These are phyloP conservation scores for Bellardia bayeri DNA, from an alignment of 2,888 invertebrate species.

Conservation along the genomic window DNA sequence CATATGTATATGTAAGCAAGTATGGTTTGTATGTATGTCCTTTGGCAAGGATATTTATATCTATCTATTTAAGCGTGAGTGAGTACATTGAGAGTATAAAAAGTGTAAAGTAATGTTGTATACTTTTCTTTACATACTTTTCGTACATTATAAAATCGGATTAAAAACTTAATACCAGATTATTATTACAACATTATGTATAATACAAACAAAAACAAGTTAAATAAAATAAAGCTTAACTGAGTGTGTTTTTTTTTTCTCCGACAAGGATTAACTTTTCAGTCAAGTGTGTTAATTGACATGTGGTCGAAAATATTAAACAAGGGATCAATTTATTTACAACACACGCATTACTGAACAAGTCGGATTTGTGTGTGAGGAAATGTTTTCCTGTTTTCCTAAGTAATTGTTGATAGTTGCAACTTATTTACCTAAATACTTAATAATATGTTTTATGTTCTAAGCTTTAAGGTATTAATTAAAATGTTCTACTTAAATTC, in stretches of 20 bases:
- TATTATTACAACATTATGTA: conserved; percentile 45
- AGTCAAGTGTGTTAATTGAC: conserved; percentile 63
- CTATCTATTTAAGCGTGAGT: background rate
- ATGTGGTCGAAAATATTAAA: conserved; percentile 64
- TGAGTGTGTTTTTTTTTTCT: conserved; percentile 2
- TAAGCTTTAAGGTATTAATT: background rate
- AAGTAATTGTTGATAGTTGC: conserved; percentile 39
- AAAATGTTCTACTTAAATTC: background rate
- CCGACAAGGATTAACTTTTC: conserved; percentile 64
- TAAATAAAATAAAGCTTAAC: conserved; percentile 28
- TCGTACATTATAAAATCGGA: conserved; percentile 61
- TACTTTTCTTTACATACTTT: conserved; percentile 60
- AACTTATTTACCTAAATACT: conserved; percentile 15
- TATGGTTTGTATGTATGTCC: background rate
- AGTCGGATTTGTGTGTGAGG: conserved; percentile 10
- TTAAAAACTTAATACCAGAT: conserved; percentile 62
- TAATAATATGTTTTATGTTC: background rate
- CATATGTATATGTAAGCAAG: background rate
- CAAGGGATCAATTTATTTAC: conserved; percentile 39
- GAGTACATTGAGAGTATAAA: background rate
- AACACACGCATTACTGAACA: conserved; percentile 9
- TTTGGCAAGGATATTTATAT: conserved; percentile 3
- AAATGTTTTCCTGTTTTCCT: conserved; percentile 12
- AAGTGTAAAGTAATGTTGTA: conserved; percentile 43
- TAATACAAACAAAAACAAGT: conserved; percentile 9